Base-by-base conservation (phyloP, 2,797 vertebrate species). In the Geotrypetes seraphini region DNA sequence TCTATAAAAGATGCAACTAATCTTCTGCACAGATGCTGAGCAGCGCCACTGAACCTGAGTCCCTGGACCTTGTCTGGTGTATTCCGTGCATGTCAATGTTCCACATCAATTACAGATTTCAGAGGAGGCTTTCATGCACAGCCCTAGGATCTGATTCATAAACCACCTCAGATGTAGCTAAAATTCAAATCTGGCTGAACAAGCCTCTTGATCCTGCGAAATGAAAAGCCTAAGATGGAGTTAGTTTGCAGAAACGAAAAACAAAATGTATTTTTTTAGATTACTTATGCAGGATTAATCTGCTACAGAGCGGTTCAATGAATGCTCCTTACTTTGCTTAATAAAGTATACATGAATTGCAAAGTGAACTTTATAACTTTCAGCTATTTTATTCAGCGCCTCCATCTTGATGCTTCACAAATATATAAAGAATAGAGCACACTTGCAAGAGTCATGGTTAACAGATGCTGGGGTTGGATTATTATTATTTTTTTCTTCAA, bases 151-250 rank as follows among this genome's bases (percentile, higher is more conserved):
- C 69, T 78, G 73, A 73, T 78, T 71, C 75, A 75, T 82, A 78
- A 82, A 56, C 72, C 57, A 36, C 50, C 62, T 71, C 67, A 70
- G 66, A 79, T 73, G 79, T 76, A 63, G 71, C 78, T 79, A 78
- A 84, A 78, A 78, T 70, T 80, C 78, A 78, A 81, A 74, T 75
- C 81, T 81, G 69, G 69, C 74, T 81, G 75, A 75, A 66, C 73
- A 82, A 85, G 84, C 83, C 78, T 84, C 77, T 74, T 78, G 73
- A 85, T 83, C 82, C 79, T 81, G 79, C 82, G 75, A 78, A 78
- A 79, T 79, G 78, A 83, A 85, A 84, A 83, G 79, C 75, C 76
- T 78, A 75, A 79, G 70, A 76, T 73, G 68, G 71, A 55, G 77
- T 79, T 82, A 80, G 68, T 73, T 81, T 75, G 75, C 67, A 80